Evolutionary conservation across 1,140 invertebrate genomes (phyloP), one percentile per base, ranked within the genome.

Genomic region (Luehdorfia chinensis): DNA sequence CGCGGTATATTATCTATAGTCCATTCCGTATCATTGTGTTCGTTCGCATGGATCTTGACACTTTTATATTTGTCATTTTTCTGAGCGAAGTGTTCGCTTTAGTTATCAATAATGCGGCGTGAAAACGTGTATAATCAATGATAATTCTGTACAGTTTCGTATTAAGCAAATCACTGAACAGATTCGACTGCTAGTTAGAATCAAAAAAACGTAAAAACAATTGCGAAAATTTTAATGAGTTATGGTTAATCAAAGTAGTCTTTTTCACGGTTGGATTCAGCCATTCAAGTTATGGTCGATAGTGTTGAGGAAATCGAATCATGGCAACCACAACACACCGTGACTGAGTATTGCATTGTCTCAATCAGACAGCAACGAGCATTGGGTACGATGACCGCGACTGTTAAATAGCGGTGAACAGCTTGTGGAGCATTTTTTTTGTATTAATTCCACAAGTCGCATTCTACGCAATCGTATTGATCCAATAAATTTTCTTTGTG

Each of bases 341-440:
- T 80, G 67, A 74, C 71, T 59, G 55, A 57, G 47, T 43, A 54
- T 59, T 47, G 62, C 58, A 79, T 80, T 78, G 78, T 79, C 66
- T 78, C 73, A 79, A 83, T 84, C 71, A 66, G 74, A 78, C 53
- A 60, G 58, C 70, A 70, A 70, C 74, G 79, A 74, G 62, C 70
- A 81, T 71, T 41, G 65, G 52, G 80, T 68, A 66, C 80, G 59
- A 66, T 80, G 80, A 80, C 80, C 75, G 68, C 55, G 53, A 52
- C 71, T 64, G 67, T 59, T 67, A 72, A 78, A 75, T 72, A 57
- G 71, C 67, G 65, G 67, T 66, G 66, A 79, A 75, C 72, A 50
- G 30, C 23, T 16, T 37, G 13, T 15, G 13, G 7, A 28, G 14
- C 19, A n/a, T n/a, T n/a, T n/a, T 28, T 43, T 43, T 43, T 16